Evolutionary conservation across 2,888 invertebrate genomes (phyloP).

Genomic region (Anorthoa munda): DNA sequence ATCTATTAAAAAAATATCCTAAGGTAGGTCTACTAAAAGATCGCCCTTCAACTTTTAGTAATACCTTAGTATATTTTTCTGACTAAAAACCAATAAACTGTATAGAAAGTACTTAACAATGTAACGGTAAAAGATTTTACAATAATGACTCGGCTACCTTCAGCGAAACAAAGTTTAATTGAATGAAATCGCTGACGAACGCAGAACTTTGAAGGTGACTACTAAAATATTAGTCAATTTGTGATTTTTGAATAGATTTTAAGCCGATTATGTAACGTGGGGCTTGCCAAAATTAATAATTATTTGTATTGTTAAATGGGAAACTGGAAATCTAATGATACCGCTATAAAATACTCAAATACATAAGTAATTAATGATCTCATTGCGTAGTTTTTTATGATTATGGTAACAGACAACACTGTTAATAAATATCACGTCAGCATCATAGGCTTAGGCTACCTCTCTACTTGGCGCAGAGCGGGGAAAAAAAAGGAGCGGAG

Average conservation of each 20-base stretch:
- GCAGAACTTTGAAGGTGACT: constrained; percentile 33
- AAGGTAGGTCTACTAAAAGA: background rate
- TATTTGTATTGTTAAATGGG: background rate
- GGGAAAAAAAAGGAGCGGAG: too few relatives aligned
- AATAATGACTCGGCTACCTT: constrained; percentile 52
- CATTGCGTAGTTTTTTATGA: too few relatives aligned
- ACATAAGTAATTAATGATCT: too few relatives aligned
- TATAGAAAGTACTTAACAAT: constrained; percentile 25
- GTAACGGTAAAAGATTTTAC: constrained; percentile 30
- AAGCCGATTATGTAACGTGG: constrained; percentile 5
- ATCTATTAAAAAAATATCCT: background rate
- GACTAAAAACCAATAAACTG: constrained; percentile 6
- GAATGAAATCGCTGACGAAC: constrained; percentile 40
- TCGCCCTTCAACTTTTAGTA: too few relatives aligned
- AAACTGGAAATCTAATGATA: background rate
- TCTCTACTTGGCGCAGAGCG: too few relatives aligned
- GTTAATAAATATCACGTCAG: too few relatives aligned
- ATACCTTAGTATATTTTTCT: too few relatives aligned
- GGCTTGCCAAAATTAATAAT: background rate
- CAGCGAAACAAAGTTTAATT: constrained; percentile 54
- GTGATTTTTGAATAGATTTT: constrained; percentile 6
- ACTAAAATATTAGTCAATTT: constrained; percentile 26
- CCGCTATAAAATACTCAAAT: too few relatives aligned
- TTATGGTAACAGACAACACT: too few relatives aligned
- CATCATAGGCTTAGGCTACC: too few relatives aligned